These are phyloP conservation scores for Asarcornis scutulata DNA, from an alignment of 2,113 vertebrate species.

Conservation along the genomic window DNA sequence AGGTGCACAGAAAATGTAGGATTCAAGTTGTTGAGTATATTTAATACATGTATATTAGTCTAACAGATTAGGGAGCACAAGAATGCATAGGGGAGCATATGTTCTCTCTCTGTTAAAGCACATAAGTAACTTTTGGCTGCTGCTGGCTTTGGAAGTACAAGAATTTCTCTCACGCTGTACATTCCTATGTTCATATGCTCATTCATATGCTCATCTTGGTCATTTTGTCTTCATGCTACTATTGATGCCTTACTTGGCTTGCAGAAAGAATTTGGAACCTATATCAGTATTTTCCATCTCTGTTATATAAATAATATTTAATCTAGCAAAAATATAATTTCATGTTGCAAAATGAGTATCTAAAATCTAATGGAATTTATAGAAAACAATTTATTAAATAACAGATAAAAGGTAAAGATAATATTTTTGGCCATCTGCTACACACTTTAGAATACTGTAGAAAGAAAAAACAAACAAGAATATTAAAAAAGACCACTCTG, in stretches of 20 bases:
- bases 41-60: background rate
- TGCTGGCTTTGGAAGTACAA: background rate
- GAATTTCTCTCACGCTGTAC: background rate
- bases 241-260: background rate
- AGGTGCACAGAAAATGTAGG: background rate
- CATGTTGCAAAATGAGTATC: slow-evolving; percentile 1
- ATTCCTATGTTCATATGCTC: background rate
- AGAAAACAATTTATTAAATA: slow-evolving; percentile 44
- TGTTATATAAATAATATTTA: slow-evolving; percentile 1
- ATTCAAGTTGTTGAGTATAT: background rate
- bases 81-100: background rate
- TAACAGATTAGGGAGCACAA: background rate
- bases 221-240: background rate
- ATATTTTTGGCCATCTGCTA: slow-evolving; percentile 33
- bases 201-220: background rate
- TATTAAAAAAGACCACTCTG: background rate
- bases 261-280: background rate
- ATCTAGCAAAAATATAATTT: background rate
- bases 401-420: slow-evolving; percentile 11
- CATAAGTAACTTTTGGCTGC: background rate
- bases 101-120: background rate
- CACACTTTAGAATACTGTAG: background rate
- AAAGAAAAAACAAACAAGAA: background rate
- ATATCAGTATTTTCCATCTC: background rate
- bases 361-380: slow-evolving; percentile 45